Evolutionary conservation across 2,113 vertebrate genomes (phyloP), one percentile per base, ranked within the genome.

Genomic region (Pollimyrus isidori): DNA sequence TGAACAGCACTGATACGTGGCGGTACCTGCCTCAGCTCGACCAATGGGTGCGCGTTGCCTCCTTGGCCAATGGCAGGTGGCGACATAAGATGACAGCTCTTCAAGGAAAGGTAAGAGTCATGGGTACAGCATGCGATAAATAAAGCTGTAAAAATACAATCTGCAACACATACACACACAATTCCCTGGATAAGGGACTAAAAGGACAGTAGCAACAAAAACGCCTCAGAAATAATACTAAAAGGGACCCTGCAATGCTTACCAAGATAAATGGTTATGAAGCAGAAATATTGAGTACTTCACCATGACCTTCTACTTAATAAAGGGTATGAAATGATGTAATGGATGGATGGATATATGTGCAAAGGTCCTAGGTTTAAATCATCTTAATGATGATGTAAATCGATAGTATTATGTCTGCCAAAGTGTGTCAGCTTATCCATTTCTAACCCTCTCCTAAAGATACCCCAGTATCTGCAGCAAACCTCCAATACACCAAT

Each of bases 1-100:
- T 96, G 92, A 95, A 94, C 92, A 96, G 96, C 91, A 93, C 89
- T 0, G 96, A 96, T 0, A 94, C 96, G 4, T 97, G 96, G 97
- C 92, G 95, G 91, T 94, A 95, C 89, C 95, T 94, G 91, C 94
- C 96, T 9, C 95, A 94, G 88, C 89, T 96, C 83, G 95, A 96
- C 0, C 94, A 95, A 56, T 97, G 97, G 96, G 94, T 97, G 76
- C 95, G 94, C 39, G 95, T 96, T 3, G 95, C 95, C 23, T 92
- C 93, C 0, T 82, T 97, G 90, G 93, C 92, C 88, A 95, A 95
- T 76, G 95, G 96, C 73, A 92, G 96, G 49, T 97, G 96, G 96
- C 94, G 95, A 53, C 97, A 97, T 92, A 96, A 95, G 92, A 96
- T 96, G 96, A 93, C 90, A 0, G 92, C 94, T 0, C 84, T 96